Percentiles rank a stretch among this genome's conserved stretches.
Evolutionary conservation across 2,113 vertebrate species (phyloP).

Genomic region (Terrapene triunguis): DNA sequence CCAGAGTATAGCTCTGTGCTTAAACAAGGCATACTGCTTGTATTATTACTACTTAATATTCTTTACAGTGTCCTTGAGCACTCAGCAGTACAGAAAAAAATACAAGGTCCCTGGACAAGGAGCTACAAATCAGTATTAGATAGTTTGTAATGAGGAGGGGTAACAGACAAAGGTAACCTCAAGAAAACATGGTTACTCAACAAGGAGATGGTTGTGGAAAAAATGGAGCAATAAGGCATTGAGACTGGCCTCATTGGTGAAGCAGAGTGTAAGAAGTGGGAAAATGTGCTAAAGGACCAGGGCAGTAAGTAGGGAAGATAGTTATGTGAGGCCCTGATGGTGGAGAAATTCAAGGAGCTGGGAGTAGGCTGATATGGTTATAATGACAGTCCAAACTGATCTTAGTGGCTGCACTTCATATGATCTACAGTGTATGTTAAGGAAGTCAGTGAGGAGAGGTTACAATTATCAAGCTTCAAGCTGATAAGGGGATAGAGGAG

Average conservation of each 20-base stretch:
- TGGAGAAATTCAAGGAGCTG: neutral
- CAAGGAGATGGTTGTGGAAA: neutral
- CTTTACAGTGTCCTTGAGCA: neutral
- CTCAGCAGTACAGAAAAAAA: neutral
- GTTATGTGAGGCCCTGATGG: neutral
- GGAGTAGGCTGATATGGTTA: neutral
- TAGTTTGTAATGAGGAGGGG: neutral
- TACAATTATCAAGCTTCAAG: neutral
- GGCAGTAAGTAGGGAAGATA: neutral
- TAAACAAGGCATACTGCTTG: neutral
- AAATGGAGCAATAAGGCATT: neutral
- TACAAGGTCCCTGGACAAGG: neutral
- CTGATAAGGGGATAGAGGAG: neutral
- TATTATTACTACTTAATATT: neutral
- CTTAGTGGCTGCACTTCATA: neutral
- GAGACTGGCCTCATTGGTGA: neutral
- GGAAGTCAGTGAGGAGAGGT: neutral
- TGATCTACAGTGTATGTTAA: accelerated
- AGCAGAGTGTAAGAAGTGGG: neutral
- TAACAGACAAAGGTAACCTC: neutral
- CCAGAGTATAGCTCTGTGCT: neutral
- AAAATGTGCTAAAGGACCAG: neutral
- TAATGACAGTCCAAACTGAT: neutral
- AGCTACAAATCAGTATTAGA: neutral
- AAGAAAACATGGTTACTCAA: neutral